These are phyloP conservation scores for Mellilla xanthometata DNA, from an alignment of 2,888 invertebrate species.

Conservation along the genomic window DNA sequence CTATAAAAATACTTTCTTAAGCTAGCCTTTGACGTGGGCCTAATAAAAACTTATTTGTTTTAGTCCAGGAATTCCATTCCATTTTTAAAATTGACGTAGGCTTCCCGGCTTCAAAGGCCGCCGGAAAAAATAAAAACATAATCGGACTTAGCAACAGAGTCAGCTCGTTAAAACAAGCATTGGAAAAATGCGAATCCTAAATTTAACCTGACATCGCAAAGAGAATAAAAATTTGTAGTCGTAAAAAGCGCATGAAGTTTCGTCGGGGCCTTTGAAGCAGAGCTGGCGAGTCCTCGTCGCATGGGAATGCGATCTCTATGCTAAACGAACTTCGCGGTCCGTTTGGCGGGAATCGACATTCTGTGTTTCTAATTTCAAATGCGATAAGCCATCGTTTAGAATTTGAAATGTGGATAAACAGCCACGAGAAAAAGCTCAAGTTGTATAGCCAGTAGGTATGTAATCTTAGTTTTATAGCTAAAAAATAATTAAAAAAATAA, in stretches of 20 bases:
- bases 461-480: too few species aligned
- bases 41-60: conserved; percentile 31
- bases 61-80: conserved; percentile 24
- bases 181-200: conserved; percentile 50
- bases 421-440: background rate
- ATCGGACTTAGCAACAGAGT: conserved; percentile 50
- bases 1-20: conserved; percentile 21
- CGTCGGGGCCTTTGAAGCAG: conserved; percentile 37
- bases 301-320: conserved; percentile 32
- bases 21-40: conserved; percentile 27
- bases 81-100: conserved; percentile 30
- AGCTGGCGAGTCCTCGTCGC: conserved; percentile 19
- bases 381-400: conserved; percentile 14
- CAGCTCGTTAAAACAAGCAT: conserved; percentile 38
- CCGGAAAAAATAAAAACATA: conserved; percentile 42
- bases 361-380: conserved; percentile 29
- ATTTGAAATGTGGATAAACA: conserved; percentile 19
- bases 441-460: too few species aligned
- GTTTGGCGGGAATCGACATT: conserved; percentile 28
- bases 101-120: conserved; percentile 31
- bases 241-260: conserved; percentile 47
- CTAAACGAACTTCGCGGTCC: conserved; percentile 26
- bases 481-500: too few species aligned
- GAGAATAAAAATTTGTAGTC: conserved; percentile 42
- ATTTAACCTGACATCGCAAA: conserved; percentile 47